Base-by-base conservation (phyloP, 1,140 invertebrate genomes). In the Apis mellifera region DNA sequence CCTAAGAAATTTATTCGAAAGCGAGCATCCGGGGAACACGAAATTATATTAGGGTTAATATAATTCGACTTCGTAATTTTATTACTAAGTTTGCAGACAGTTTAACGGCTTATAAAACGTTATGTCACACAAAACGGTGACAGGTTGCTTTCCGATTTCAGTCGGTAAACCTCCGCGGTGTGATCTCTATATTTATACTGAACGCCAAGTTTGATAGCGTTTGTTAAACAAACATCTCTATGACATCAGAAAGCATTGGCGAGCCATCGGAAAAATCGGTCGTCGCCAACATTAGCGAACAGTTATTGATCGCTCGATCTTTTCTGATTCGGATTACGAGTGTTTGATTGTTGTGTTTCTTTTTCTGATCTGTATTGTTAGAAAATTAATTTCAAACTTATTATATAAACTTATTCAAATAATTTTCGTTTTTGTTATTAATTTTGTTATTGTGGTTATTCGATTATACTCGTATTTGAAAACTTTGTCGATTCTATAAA, bases 151-250 rank as follows among this genome's bases (percentile, higher is more conserved):
- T 62, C 23, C 48, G 59, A 19, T 26, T 64, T 26, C 59, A 75
- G n/a, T 21, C 21, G 23, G 23, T 75, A 52, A 64, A 75, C 26
- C 26, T 32, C 19, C 26, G 19, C 48, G 23, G 48, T 52, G 48
- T 52, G 59, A 75, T 75, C 73, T 75, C 48, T 75, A 75, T 75
- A 75, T 75, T 75, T 75, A 75, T 64, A 75, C 73, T 26, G 26
- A 48, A 52, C 19, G 48, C 19, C 7, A 59, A 59, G 55, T 32
- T 75, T n/a, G 59, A 23, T 75, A 23, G 23, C 48, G 73, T 64
- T 64, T 19, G 48, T 75, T 75, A 75, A 75, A 75, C 73, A 64
- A 75, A 75, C 59, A 52, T 52, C 73, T 52, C 73, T 48, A 64
- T 64, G 59, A 75, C 73, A 75, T 75, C 73, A 64, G 73, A 75